Evolutionary conservation across 2,113 vertebrate species (phyloP).

Genomic region (Chamaea fasciata): DNA sequence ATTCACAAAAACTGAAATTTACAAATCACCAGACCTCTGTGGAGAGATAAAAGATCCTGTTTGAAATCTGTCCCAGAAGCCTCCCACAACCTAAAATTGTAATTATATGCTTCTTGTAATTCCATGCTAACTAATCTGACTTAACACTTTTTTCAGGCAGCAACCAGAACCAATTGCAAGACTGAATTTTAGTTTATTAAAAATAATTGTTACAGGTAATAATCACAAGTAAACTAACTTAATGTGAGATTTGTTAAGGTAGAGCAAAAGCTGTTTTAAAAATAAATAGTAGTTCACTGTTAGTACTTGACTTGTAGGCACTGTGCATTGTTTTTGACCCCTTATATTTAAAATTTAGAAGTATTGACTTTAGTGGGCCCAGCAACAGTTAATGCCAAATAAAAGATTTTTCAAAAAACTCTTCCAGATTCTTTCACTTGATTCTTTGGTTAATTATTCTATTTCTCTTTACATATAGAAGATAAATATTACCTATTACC

Average conservation of each 20-base stretch:
- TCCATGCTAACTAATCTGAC: not conserved
- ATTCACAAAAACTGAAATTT: slow-evolving; percentile 35
- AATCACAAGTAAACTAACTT: not conserved
- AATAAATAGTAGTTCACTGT: slow-evolving; percentile 60
- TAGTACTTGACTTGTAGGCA: slow-evolving; percentile 70
- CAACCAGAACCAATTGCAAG: not conserved
- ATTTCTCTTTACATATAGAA: not conserved
- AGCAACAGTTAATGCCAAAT: not conserved
- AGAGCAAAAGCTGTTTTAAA: not conserved
- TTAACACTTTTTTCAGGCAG: not conserved
- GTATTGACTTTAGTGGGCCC: not conserved
- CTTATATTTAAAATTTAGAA: not conserved
- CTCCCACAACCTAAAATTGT: slow-evolving; percentile 63
- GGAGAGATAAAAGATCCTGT: slow-evolving; percentile 55
- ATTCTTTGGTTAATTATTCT: not conserved
- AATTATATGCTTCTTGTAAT: not conserved
- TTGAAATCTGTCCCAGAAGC: slow-evolving; percentile 76
- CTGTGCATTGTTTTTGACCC: not conserved
- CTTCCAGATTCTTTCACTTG: not conserved
- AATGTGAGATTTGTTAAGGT: not conserved
- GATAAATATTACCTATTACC: not conserved
- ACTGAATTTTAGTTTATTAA: not conserved
- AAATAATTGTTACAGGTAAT: not conserved
- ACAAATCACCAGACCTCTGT: slow-evolving; percentile 68
- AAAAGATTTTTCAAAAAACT: not conserved